Evolutionary conservation across 2,113 vertebrate genomes (phyloP), one percentile per base, ranked within the genome.

Genomic region (Ranitomeya variabilis): DNA sequence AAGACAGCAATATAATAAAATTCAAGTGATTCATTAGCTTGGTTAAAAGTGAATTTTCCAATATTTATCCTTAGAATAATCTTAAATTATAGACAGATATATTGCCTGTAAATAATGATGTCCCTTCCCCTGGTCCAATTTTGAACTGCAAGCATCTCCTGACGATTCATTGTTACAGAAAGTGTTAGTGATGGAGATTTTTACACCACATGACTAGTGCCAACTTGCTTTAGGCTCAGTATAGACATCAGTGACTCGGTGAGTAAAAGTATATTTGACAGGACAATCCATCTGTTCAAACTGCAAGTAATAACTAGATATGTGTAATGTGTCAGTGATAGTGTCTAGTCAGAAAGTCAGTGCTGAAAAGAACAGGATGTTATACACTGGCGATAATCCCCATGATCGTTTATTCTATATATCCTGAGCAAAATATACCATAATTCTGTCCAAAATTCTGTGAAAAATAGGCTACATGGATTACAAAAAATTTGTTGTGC

Each of bases 201-300:
- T 37, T 74, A 74, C 16, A 2, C 71, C 15, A 4, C 71, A 37
- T 74, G 71, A 74, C 71, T 37, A 74, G 31, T 74, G 71, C 31
- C 18, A 31, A 45, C 71, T 74, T 74, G 31, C 71, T 74, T 37
- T 7, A 74, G 71, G 71, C 71, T 74, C 31, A 74, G 15, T 19
- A 74, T 45, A 74, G 71, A 74, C 71, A 74, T 74, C 71, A 74
- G 71, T 45, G 71, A 74, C 21, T 74, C 31, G 18, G 71, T 74
- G 71, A 74, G 71, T 74, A 74, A 74, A 45, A 74, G 71, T 37
- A 74, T 74, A 31, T 74, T 74, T 74, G 71, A 74, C 71, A 74
- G 31, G 71, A 45, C 31, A 16, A 74, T 74, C 71, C 71, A 74
- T 74, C 71, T 74, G 71, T 74, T 74, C 15, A 74, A 45, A 74